Conservation (phyloP, 37 sponge, comb jelly and placozoan species). For the Spongia lamella region DNA sequence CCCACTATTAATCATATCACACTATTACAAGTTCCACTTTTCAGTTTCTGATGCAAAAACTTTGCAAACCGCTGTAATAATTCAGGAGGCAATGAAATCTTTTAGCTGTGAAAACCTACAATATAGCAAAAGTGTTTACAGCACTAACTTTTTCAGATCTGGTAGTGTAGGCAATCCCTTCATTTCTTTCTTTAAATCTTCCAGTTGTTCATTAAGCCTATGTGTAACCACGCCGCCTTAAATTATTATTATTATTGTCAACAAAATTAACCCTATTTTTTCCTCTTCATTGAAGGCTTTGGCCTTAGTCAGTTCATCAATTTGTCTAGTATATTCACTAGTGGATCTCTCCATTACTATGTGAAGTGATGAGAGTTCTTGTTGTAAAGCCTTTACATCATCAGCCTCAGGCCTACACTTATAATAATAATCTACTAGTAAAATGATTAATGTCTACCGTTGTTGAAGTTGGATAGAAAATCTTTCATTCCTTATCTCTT, state of each 20-base stretch:
- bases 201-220: slow-evolving; percentile 16
- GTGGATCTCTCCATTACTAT: slow-evolving; percentile 51
- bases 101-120: no score
- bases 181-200: slow-evolving; percentile 8
- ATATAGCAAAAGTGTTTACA: no score
- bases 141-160: slow-evolving; percentile 5
- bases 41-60: no score
- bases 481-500: slow-evolving; percentile 70
- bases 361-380: slow-evolving; percentile 67
- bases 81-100: no score
- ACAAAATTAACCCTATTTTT: neutral
- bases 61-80: no score
- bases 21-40: no score
- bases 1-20: no score
- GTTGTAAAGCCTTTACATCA: slow-evolving; percentile 69
- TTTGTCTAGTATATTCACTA: slow-evolving; percentile 28
- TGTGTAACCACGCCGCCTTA: neutral
- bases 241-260: no score
- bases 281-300: no score
- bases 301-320: neutral
- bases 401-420: slow-evolving; percentile 58
- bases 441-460: slow-evolving; percentile 21
- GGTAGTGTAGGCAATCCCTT: slow-evolving; percentile 6
- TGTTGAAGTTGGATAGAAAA: slow-evolving; percentile 56
- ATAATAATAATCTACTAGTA: neutral